These are phyloP conservation scores for Cerceris ruficornis DNA, from an alignment of 2,888 invertebrate species.

Conservation along the genomic window DNA sequence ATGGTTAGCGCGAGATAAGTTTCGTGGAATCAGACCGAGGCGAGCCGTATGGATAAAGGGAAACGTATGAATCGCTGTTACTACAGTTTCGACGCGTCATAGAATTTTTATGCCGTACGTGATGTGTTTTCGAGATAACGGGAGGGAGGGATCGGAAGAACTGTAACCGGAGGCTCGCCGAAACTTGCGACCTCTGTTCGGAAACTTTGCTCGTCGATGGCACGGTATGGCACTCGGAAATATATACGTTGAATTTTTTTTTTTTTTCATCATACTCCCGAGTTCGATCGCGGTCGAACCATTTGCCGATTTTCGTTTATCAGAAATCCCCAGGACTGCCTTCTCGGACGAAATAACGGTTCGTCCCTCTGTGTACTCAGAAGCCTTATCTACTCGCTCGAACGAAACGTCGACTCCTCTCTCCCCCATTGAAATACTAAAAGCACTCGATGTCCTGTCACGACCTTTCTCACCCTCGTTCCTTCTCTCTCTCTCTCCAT, in stretches of 20 bases:
- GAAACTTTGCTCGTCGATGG: no score
- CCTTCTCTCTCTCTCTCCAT: slow-evolving; percentile 29
- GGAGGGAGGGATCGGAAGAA: no score
- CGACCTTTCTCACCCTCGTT: slow-evolving; percentile 9
- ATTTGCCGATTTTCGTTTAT: no score
- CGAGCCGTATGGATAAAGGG: slow-evolving; percentile 15
- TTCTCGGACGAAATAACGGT: slow-evolving; percentile 18
- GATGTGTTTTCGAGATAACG: neutral
- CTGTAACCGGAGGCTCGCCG: no score
- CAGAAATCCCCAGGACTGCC: no score
- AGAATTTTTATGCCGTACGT: slow-evolving; percentile 39
- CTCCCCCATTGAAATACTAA: slow-evolving; percentile 39
- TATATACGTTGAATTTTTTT: no score
- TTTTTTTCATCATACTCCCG: no score
- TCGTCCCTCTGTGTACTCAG: slow-evolving; percentile 48
- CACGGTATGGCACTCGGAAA: no score
- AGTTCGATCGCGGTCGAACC: no score
- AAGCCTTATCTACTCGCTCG: slow-evolving; percentile 48
- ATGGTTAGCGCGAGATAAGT: slow-evolving; percentile 50
- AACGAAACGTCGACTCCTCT: slow-evolving; percentile 43
- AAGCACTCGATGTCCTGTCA: slow-evolving; percentile 55
- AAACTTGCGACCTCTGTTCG: no score
- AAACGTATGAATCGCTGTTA: slow-evolving; percentile 20
- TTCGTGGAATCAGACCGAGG: slow-evolving; percentile 30
- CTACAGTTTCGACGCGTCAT: slow-evolving; percentile 39